Evolutionary conservation across 2,888 invertebrate species (phyloP), one percentile per base, ranked within the genome.

Genomic region (Perizoma affinitatum): DNA sequence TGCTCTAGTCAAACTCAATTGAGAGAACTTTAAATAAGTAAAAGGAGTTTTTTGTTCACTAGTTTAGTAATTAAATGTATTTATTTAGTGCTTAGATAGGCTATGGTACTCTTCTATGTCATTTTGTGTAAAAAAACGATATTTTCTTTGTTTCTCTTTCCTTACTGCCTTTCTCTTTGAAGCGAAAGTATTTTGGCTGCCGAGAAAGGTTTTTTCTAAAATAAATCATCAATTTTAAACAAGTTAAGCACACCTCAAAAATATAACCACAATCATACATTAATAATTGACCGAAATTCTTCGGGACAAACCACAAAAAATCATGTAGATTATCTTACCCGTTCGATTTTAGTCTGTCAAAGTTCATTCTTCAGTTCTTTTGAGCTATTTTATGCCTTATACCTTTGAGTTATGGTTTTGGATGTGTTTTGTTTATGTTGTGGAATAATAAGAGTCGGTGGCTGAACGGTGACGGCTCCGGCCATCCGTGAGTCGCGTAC

Each of bases 401-500:
- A 10, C 52, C 65, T 53, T 64, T 58, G 44, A 4, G 45, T 43
- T 63, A 70, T 58, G 52, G 59, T 54, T 34, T 58, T 65, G 9
- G 35, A 48, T 54, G 61, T 63, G 59, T 67, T 65, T 62, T 66
- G 50, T 62, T 57, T 66, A 61, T 69, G 79, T 74, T 61, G 65
- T 62, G 70, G 70, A 74, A 78, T 83, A 82, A 86, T 84, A 82
- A 79, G 78, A 75, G 75, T 74, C 75, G 79, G 71, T 74, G 70
- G 78, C 80, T 75, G 69, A 72, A 70, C 76, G 75, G 78, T 86
- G 87, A 86, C 83, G 85, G 80, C 75, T 82, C 72, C 82, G 83
- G 78, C 83, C 86, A 84, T 84, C 84, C 86, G 82, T 85, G 82
- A 84, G 83, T 75, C 72, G 70, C 68, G 85, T 86, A 87, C 80